Conservation (phyloP, 2,113 vertebrate genomes). For the Lophotis ruficrista region DNA sequence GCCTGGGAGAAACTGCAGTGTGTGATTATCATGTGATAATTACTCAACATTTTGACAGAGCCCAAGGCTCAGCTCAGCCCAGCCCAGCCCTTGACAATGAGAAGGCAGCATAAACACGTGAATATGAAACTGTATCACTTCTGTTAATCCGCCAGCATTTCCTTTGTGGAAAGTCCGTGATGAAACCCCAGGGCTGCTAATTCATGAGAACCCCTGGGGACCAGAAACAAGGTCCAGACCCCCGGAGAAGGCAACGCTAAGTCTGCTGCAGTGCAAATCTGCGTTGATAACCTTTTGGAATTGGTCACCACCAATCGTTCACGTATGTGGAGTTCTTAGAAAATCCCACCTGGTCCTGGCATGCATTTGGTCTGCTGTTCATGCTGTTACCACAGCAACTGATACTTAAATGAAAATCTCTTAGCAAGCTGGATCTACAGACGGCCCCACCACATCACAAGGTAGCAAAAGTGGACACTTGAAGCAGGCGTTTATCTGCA, state of each 20-base stretch:
- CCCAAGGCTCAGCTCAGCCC: conserved; percentile 32
- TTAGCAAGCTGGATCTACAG: not conserved
- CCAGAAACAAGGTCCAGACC: not conserved
- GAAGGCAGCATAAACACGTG: not conserved
- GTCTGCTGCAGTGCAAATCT: not conserved
- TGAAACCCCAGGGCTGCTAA: not conserved
- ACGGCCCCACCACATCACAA: not conserved
- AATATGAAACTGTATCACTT: not conserved
- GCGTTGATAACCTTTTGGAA: not conserved
- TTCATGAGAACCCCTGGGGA: not conserved
- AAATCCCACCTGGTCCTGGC: conserved; percentile 11
- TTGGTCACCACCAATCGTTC: not conserved
- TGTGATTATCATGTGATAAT: conserved; percentile 52
- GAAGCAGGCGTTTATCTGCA: not conserved
- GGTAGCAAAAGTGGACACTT: not conserved
- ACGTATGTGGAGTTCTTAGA: not conserved
- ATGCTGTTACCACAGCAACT: conserved; percentile 65
- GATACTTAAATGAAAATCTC: conserved; percentile 16
- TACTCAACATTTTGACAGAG: conserved; percentile 61
- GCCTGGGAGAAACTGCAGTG: conserved; percentile 34
- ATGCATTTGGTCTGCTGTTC: conserved; percentile 19
- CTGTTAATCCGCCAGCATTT: not conserved
- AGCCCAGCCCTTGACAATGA: conserved; percentile 50
- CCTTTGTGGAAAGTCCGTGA: not conserved
- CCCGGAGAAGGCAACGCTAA: not conserved